These are phyloP conservation scores for Drosophila elegans DNA, from an alignment of 1,140 invertebrate genomes.

Conservation along the genomic window DNA sequence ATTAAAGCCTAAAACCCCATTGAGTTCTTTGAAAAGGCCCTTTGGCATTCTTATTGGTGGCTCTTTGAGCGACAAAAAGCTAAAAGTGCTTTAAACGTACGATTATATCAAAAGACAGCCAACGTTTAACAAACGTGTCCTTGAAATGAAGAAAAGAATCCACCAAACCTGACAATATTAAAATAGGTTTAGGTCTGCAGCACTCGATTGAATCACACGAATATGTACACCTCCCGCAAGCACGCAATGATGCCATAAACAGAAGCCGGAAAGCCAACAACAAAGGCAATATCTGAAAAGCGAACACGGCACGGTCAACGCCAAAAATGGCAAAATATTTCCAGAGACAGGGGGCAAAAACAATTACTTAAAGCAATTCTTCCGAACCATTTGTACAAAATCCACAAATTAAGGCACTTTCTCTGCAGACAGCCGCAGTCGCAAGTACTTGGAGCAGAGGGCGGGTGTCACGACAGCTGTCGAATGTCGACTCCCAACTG, in stretches of 20 bases:
- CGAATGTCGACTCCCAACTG: conserved; percentile 46
- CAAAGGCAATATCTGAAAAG: conserved; percentile 10
- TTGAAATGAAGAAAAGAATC: background rate
- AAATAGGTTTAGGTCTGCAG: conserved; percentile 15
- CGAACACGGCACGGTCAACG: conserved; percentile 11
- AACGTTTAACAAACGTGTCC: background rate
- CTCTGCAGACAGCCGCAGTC: conserved; percentile 23
- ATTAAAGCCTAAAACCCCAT: conserved; percentile 8
- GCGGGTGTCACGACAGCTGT: conserved; percentile 52
- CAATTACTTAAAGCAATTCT: conserved; percentile 82
- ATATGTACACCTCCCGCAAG: background rate
- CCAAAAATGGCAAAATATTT: conserved; percentile 49
- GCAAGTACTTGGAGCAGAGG: conserved; percentile 4
- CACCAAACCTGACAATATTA: background rate
- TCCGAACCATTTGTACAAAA: conserved; percentile 79
- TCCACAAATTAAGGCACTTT: conserved; percentile 82
- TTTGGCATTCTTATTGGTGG: background rate
- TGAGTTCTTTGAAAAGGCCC: background rate
- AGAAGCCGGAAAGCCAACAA: conserved; percentile 3
- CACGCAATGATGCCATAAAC: conserved; percentile 25
- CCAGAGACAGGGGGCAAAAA: conserved; percentile 48
- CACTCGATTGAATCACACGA: conserved; percentile 4
- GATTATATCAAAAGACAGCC: background rate
- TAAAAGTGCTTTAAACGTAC: background rate
- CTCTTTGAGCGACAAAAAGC: background rate